Percentiles rank a stretch among this genome's conserved stretches.
These are phyloP conservation scores for Willisornis vidua DNA, from an alignment of 2,113 vertebrate species.

Conservation along the genomic window DNA sequence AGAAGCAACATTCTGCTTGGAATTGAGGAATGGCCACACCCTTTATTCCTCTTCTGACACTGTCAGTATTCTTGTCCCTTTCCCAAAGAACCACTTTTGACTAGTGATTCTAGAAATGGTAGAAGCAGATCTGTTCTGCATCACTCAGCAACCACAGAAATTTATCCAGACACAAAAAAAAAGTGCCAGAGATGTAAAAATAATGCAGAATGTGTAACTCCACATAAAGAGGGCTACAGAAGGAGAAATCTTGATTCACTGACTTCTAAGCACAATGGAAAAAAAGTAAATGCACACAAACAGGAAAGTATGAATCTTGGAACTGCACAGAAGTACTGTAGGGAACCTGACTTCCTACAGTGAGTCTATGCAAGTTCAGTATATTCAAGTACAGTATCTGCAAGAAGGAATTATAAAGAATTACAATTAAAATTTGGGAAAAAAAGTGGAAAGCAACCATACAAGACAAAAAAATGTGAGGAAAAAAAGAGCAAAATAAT, in stretches of 20 bases:
- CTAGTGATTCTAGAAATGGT: not conserved
- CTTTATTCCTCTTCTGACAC: not conserved
- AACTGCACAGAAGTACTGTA: not conserved
- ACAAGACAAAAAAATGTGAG: not conserved
- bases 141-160: not conserved
- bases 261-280: not conserved
- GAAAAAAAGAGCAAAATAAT: not conserved
- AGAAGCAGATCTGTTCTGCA: not conserved
- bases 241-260: not conserved
- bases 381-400: not conserved
- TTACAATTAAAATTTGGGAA: not conserved
- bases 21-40: not conserved
- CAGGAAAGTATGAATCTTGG: not conserved
- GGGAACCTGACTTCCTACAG: not conserved
- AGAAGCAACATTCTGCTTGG: not conserved
- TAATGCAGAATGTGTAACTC: not conserved
- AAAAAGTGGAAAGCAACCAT: not conserved
- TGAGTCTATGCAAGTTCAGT: not conserved
- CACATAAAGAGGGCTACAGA: not conserved
- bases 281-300: not conserved
- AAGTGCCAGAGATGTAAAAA: not conserved
- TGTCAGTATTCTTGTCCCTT: not conserved
- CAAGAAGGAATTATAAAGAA: not conserved
- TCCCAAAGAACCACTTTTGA: not conserved
- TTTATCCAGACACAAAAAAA: not conserved